Conservation (phyloP, 2,797 vertebrate species). For the Phylloscopus collybita region DNA sequence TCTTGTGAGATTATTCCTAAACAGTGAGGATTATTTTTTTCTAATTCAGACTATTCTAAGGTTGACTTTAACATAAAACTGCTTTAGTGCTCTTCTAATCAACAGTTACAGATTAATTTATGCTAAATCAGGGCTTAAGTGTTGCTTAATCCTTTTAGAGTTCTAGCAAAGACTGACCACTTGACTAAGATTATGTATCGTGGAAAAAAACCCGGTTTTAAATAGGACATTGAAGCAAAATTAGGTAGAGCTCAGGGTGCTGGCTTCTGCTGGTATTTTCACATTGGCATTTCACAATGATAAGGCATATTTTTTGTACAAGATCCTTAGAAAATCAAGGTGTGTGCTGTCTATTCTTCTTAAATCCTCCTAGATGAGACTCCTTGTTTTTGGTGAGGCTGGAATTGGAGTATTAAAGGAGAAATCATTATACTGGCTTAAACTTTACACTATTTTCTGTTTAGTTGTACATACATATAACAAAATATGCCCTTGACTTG, state of each 20-base stretch:
- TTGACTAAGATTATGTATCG: background rate
- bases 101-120: constrained; percentile 3
- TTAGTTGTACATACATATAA: background rate
- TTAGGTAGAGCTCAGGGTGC: background rate
- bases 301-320: background rate
- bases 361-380: background rate
- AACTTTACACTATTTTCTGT: constrained; percentile 25
- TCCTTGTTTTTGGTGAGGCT: background rate
- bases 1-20: constrained; percentile 6
- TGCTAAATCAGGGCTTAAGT: background rate
- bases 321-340: background rate
- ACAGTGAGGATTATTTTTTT: background rate
- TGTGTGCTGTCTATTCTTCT: background rate
- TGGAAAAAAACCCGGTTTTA: background rate
- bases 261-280: background rate
- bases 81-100: background rate
- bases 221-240: background rate
- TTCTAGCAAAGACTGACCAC: background rate
- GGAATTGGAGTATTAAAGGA: background rate
- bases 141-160: background rate
- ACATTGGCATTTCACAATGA: background rate
- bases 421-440: background rate
- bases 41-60: background rate
- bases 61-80: background rate
- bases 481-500: constrained; percentile 15